Evolutionary conservation across 2,888 invertebrate genomes (phyloP).

Genomic region (Alloscopus bannaensis): DNA sequence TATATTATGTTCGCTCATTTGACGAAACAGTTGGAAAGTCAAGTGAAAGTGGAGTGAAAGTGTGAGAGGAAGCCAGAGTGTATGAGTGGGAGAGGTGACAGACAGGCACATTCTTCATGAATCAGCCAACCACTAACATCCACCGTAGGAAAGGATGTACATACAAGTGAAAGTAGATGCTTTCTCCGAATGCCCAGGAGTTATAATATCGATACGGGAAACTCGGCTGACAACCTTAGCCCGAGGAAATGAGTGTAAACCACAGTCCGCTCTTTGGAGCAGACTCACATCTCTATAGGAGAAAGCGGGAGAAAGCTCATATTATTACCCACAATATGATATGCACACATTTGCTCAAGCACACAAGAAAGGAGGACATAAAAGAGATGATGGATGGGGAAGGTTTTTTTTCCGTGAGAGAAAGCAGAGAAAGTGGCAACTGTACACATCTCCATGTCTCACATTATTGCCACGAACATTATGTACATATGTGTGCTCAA

Average conservation of each 20-base stretch:
- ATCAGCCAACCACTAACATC: slow-evolving; percentile 15
- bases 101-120: slow-evolving; percentile 45
- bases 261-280: slow-evolving; percentile 18
- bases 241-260: slow-evolving; percentile 36
- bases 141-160: not conserved
- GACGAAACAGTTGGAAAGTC: slow-evolving; percentile 5
- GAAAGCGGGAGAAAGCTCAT: too few relatives aligned
- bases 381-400: slow-evolving; percentile 37
- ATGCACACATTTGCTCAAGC: slow-evolving; percentile 21
- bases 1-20: too few relatives aligned
- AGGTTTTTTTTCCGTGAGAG: not conserved
- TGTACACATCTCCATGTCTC: slow-evolving; percentile 20
- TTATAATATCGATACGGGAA: too few relatives aligned
- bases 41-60: not conserved
- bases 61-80: not conserved
- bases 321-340: not conserved
- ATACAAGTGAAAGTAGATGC: not conserved
- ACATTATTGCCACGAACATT: slow-evolving; percentile 12
- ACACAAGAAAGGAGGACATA: slow-evolving; percentile 16
- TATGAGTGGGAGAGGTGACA: slow-evolving; percentile 2
- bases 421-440: slow-evolving; percentile 23
- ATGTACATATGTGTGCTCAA: slow-evolving; percentile 25
- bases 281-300: not conserved
- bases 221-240: not conserved
- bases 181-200: too few relatives aligned